Percentiles rank a stretch among this genome's conserved stretches.
Evolutionary conservation across 2,888 invertebrate genomes (phyloP).

Genomic region (Ormyrus pomaceus): DNA sequence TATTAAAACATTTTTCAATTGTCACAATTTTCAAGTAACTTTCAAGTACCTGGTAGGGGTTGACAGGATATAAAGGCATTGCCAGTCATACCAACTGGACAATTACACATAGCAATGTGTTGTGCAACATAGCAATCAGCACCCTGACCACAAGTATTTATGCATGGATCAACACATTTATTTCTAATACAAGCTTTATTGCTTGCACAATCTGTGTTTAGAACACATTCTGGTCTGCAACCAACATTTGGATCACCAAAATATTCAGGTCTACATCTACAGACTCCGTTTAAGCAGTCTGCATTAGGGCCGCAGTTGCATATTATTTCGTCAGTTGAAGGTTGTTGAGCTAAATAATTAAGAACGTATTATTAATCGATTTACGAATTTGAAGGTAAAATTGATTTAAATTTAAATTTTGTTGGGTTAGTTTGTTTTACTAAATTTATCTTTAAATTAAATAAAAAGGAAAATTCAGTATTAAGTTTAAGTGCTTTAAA

Average conservation of each 20-base stretch:
- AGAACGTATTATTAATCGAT: neutral
- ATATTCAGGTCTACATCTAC: constrained; percentile 73
- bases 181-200: constrained; percentile 85
- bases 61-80: constrained; percentile 73
- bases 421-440: neutral
- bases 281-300: constrained; percentile 77
- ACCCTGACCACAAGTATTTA: constrained; percentile 82
- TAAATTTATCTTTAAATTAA: neutral
- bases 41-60: constrained; percentile 71
- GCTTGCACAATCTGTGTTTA: constrained; percentile 84
- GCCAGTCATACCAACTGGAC: constrained; percentile 82
- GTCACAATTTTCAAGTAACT: constrained; percentile 61
- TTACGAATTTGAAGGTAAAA: neutral
- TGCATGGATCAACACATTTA: constrained; percentile 87
- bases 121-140: constrained; percentile 84
- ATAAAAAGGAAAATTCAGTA: no score
- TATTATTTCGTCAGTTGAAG: neutral
- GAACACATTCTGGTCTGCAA: constrained; percentile 80
- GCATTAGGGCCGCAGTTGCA: constrained; percentile 82
- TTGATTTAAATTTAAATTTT: neutral
- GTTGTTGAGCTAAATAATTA: constrained; percentile 22
- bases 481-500: no score
- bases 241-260: constrained; percentile 76
- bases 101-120: constrained; percentile 85
- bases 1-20: constrained; percentile 70